Conservation (phyloP, 2,113 vertebrate genomes). For the Pluvianellus socialis region DNA sequence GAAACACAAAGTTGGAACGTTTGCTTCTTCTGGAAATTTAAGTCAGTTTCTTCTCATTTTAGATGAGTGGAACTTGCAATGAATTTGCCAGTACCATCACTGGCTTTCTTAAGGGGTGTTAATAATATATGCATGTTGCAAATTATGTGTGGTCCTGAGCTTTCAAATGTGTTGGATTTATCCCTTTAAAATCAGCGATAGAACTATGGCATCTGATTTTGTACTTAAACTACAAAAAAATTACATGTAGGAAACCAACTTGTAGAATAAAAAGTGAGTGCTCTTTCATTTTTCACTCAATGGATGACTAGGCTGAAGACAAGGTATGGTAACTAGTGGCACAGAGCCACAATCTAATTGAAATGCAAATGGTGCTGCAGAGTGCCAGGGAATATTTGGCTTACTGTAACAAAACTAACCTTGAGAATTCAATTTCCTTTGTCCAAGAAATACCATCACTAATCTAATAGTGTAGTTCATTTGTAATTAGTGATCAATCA, state of each 20-base stretch:
- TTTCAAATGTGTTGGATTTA: background rate
- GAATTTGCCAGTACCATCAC: background rate
- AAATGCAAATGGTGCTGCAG: conserved; percentile 50
- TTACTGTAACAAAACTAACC: conserved; percentile 1
- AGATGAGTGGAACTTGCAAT: background rate
- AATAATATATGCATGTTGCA: background rate
- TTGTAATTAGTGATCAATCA: conserved; percentile 51
- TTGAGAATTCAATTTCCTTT: conserved; percentile 40
- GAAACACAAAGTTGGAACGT: background rate
- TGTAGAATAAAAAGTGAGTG: background rate
- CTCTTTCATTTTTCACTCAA: background rate
- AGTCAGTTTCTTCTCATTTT: background rate
- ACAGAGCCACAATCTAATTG: conserved; percentile 27
- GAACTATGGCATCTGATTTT: background rate
- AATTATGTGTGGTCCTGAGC: background rate
- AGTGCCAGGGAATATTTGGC: conserved; percentile 37
- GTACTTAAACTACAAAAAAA: background rate
- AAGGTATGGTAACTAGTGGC: background rate
- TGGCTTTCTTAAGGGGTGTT: background rate
- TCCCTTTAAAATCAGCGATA: background rate
- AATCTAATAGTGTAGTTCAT: conserved; percentile 12
- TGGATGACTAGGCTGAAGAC: background rate
- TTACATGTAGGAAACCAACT: background rate
- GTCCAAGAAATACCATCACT: conserved; percentile 19
- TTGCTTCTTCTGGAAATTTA: background rate